These are phyloP conservation scores for Fistularia commersonii DNA, from an alignment of 2,797 vertebrate species.

Conservation along the genomic window DNA sequence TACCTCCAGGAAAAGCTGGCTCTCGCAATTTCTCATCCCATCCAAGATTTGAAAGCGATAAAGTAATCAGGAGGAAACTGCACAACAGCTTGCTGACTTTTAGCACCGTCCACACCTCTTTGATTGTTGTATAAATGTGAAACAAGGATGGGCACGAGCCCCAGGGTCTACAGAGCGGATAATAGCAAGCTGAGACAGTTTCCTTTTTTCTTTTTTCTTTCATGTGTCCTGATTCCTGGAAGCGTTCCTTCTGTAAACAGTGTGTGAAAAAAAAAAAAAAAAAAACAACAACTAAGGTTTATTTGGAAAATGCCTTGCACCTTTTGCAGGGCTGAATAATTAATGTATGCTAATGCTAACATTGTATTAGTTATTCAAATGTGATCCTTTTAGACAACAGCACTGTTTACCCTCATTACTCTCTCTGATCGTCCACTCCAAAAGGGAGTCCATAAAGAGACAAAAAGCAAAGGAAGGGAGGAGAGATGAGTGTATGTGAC, in stretches of 20 bases:
- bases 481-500: conserved; percentile 57
- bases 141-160: conserved; percentile 30
- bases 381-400: conserved; percentile 75
- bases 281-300: conserved; percentile 40
- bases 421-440: conserved; percentile 72
- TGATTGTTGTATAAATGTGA: conserved; percentile 31
- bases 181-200: conserved; percentile 35
- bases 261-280: conserved; percentile 15
- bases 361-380: conserved; percentile 73
- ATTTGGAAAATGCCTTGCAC: conserved; percentile 55
- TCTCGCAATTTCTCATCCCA: conserved; percentile 40
- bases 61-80: conserved; percentile 62
- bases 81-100: conserved; percentile 43
- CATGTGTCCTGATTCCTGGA: conserved; percentile 60
- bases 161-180: conserved; percentile 40
- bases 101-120: conserved; percentile 24
- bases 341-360: conserved; percentile 70
- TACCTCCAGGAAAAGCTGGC: conserved; percentile 73
- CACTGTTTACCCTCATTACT: conserved; percentile 70
- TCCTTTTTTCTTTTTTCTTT: conserved; percentile 46
- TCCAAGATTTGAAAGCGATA: conserved; percentile 66
- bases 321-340: conserved; percentile 65
- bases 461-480: conserved; percentile 59
- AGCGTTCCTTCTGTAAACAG: conserved; percentile 63
- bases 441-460: conserved; percentile 54